These are phyloP conservation scores for Strix uralensis DNA, from an alignment of 2,113 vertebrate genomes.

Conservation along the genomic window DNA sequence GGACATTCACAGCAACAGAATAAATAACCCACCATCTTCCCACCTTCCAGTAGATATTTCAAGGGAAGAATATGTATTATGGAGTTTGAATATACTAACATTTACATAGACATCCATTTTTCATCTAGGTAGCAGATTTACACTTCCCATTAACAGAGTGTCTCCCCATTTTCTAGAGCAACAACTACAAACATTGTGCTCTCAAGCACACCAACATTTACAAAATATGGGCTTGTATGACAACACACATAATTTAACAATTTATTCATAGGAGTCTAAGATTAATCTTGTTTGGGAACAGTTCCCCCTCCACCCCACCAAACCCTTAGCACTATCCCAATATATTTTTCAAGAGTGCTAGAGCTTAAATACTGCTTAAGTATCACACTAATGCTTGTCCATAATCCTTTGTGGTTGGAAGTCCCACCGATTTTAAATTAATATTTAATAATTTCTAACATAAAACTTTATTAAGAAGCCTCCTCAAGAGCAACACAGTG, in stretches of 20 bases:
- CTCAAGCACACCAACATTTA: neutral
- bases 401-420: neutral
- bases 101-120: fast-evolving
- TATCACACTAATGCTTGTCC: neutral
- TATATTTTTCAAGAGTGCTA: neutral
- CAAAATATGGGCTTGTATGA: fast-evolving
- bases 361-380: neutral
- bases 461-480: neutral
- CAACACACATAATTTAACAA: neutral
- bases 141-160: neutral
- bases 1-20: neutral
- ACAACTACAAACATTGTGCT: neutral
- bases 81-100: neutral
- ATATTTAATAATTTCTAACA: neutral
- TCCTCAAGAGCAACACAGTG: neutral
- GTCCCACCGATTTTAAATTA: neutral
- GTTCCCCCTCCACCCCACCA: neutral
- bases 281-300: neutral
- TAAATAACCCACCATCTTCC: neutral
- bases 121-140: neutral
- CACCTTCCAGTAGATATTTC: neutral
- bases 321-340: neutral
- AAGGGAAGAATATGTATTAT: neutral
- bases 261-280: neutral
- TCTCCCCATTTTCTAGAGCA: neutral